These are phyloP conservation scores for Ennomos fuscantarius DNA, from an alignment of 2,888 invertebrate genomes.

Conservation along the genomic window DNA sequence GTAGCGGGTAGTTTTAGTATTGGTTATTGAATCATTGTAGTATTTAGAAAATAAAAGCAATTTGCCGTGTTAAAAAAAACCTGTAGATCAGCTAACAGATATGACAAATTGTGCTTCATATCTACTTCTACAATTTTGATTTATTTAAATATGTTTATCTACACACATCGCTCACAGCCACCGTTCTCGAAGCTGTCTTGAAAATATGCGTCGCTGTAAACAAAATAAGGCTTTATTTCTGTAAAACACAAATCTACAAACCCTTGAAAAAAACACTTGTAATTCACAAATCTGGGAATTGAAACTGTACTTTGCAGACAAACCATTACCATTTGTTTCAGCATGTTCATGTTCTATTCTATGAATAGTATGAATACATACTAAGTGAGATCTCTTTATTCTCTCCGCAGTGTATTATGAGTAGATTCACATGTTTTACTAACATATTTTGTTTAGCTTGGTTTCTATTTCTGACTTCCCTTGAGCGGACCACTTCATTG, in stretches of 20 bases:
- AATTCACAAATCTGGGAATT: constrained; percentile 15
- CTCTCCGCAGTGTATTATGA: constrained; percentile 38
- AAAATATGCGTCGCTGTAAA: no score
- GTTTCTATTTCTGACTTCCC: constrained; percentile 60
- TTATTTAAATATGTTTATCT: no score
- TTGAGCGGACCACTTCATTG: constrained; percentile 64
- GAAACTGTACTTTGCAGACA: constrained; percentile 2
- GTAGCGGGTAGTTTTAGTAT: no score
- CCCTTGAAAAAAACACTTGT: constrained; percentile 15
- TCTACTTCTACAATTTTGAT: no score
- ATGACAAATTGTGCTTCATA: no score
- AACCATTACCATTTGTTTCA: constrained; percentile 15
- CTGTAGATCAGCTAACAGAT: no score
- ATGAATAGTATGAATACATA: no score
- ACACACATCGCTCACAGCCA: no score
- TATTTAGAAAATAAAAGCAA: no score
- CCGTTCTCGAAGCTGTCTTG: no score
- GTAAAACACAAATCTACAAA: constrained; percentile 13
- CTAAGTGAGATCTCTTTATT: constrained; percentile 32
- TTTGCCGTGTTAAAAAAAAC: no score
- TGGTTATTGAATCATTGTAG: no score
- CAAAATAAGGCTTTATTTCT: not conserved
- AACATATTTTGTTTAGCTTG: constrained; percentile 51
- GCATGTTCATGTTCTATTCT: constrained; percentile 11
- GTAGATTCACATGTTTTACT: constrained; percentile 48